Evolutionary conservation across 2,113 vertebrate species (phyloP).

Genomic region (Siniperca knerii): DNA sequence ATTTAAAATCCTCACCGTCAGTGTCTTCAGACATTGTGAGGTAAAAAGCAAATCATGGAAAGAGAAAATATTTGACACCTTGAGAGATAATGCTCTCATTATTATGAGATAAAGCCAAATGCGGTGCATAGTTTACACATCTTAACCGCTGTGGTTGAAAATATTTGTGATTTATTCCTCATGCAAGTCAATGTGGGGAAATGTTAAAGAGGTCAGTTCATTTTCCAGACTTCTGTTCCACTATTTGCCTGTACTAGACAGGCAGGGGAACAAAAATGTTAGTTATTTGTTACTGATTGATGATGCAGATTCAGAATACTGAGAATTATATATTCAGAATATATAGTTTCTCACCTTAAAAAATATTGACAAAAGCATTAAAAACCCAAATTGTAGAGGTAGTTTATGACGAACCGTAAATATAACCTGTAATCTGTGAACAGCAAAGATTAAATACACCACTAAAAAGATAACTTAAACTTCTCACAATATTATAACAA

Average conservation of each 20-base stretch:
- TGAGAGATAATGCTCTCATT: neutral
- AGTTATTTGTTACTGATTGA: neutral
- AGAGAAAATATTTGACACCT: conserved; percentile 1
- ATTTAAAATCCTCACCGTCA: conserved; percentile 15
- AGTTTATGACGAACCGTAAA: neutral
- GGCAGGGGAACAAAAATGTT: neutral
- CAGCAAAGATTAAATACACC: neutral
- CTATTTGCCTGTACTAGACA: neutral
- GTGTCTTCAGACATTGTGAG: neutral
- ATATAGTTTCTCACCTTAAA: neutral
- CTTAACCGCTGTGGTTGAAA: neutral
- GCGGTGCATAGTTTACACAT: neutral
- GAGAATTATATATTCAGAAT: neutral
- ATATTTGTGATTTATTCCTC: neutral
- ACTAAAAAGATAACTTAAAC: neutral
- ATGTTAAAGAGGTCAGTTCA: neutral
- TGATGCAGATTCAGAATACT: neutral
- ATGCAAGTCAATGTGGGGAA: neutral
- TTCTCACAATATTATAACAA: neutral
- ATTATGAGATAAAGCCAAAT: neutral
- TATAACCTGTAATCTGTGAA: neutral
- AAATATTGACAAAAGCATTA: conserved; percentile 3
- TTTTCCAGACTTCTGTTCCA: neutral
- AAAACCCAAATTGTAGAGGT: neutral
- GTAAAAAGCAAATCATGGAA: neutral